Conservation (phyloP, 2,797 vertebrate species). For the Pitangus sulphuratus region DNA sequence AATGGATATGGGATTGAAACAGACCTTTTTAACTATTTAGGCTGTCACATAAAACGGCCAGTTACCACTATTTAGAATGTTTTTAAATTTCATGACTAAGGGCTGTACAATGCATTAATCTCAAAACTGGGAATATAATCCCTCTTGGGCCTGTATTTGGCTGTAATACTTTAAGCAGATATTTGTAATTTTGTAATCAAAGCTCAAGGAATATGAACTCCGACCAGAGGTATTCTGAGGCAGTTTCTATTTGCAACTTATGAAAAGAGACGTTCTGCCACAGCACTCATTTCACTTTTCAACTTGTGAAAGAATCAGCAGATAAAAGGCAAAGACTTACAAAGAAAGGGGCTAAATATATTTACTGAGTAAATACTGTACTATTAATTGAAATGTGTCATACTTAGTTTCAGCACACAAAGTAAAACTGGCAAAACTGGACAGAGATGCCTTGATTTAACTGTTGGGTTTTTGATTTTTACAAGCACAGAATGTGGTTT, state of each 20-base stretch:
- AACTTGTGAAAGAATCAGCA: conserved; percentile 4
- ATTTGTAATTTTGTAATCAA: conserved; percentile 29
- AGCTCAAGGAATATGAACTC: conserved; percentile 17
- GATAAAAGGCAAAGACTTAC: background rate
- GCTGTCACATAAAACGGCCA: background rate
- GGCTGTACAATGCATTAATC: conserved; percentile 39
- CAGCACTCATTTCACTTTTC: background rate
- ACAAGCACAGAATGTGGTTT: conserved; percentile 11
- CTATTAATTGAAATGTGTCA: conserved; percentile 34
- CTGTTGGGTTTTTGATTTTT: background rate
- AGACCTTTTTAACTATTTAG: conserved; percentile 28
- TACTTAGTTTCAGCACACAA: background rate
- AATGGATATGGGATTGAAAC: background rate
- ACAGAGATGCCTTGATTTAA: conserved; percentile 22
- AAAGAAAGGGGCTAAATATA: conserved; percentile 47
- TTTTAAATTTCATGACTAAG: conserved; percentile 30
- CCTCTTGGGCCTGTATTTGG: background rate
- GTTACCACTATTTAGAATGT: conserved; percentile 12
- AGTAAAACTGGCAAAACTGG: conserved; percentile 40
- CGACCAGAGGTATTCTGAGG: conserved; percentile 33
- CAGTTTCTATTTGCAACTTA: conserved; percentile 20
- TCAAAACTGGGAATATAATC: conserved; percentile 38
- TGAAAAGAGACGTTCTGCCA: background rate
- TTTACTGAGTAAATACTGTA: conserved; percentile 36
- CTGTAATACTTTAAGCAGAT: conserved; percentile 41